Percentiles rank a stretch among this genome's conserved stretches.
These are phyloP conservation scores for Malthinus flaveolus DNA, from an alignment of 2,888 invertebrate genomes.

Conservation along the genomic window DNA sequence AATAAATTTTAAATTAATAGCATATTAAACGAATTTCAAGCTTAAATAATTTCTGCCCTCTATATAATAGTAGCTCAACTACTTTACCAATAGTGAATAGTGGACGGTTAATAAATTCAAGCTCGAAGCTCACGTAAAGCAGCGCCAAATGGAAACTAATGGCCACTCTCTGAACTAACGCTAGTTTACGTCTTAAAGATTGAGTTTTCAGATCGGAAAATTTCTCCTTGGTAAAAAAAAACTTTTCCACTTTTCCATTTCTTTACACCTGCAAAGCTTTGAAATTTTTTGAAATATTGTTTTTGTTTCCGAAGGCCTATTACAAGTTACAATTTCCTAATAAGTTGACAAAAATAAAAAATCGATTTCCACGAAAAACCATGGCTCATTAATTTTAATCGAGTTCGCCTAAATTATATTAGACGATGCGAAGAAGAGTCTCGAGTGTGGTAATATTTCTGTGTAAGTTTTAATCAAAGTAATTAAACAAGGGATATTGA, in stretches of 20 bases:
- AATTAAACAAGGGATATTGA: too few relatives aligned
- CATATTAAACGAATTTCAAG: slow-evolving; percentile 1
- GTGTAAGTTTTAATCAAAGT: too few relatives aligned
- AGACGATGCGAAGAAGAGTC: too few relatives aligned
- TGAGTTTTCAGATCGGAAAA: too few relatives aligned
- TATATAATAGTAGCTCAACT: slow-evolving; percentile 47
- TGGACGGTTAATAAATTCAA: slow-evolving; percentile 10
- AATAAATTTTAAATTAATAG: not conserved
- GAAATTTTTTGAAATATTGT: not conserved
- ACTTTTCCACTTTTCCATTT: not conserved
- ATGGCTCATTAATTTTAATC: too few relatives aligned
- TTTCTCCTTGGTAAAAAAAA: too few relatives aligned
- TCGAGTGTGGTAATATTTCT: too few relatives aligned
- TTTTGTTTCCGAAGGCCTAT: too few relatives aligned
- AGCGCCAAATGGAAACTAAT: slow-evolving; percentile 5
- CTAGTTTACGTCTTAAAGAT: not conserved
- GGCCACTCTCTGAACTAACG: slow-evolving; percentile 4
- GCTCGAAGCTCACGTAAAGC: slow-evolving; percentile 12
- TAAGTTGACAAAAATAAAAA: too few relatives aligned
- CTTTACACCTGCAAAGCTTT: not conserved
- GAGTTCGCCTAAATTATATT: too few relatives aligned
- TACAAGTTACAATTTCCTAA: too few relatives aligned
- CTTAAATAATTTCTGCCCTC: slow-evolving; percentile 41
- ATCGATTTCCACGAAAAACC: too few relatives aligned
- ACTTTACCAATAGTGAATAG: slow-evolving; percentile 24